phyloP scores from a whole-genome alignment of 2,888 invertebrate species.

The Tortrix viridana region DNA sequence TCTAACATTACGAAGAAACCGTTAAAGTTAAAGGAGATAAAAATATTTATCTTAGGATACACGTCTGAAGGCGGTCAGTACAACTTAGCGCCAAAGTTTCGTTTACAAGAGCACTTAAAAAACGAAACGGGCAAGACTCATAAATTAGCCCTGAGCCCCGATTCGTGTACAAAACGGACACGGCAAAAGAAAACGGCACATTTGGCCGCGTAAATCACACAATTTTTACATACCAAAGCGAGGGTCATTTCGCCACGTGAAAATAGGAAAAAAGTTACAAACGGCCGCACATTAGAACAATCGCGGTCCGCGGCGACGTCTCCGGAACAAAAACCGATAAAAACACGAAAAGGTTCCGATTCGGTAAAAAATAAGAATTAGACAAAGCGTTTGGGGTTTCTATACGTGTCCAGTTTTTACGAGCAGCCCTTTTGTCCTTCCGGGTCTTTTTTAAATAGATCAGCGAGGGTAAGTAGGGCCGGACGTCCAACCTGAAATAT shows the following conservation, averaged over 20 bases:
- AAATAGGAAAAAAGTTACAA: slow-evolving; percentile 78
- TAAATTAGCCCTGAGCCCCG: slow-evolving; percentile 36
- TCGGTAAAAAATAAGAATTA: slow-evolving; percentile 84
- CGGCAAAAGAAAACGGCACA: slow-evolving; percentile 51
- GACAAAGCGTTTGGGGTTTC: slow-evolving; percentile 78
- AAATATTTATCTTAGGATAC: too few species aligned
- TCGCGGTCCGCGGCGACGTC: slow-evolving; percentile 69
- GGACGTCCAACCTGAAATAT: slow-evolving; percentile 81
- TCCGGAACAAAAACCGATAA: slow-evolving; percentile 84
- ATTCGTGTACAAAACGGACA: slow-evolving; percentile 40
- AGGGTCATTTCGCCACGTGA: slow-evolving; percentile 63
- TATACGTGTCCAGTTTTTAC: slow-evolving; percentile 82
- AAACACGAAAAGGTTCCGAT: slow-evolving; percentile 81
- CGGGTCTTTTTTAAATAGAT: slow-evolving; percentile 84
- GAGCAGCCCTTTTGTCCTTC: slow-evolving; percentile 82
- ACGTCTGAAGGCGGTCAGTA: too few species aligned
- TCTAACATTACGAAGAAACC: too few species aligned
- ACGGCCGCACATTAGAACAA: slow-evolving; percentile 80
- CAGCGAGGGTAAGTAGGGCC: slow-evolving; percentile 80
- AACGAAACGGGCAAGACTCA: slow-evolving; percentile 38
- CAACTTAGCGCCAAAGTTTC: background rate
- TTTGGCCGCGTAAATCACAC: slow-evolving; percentile 60
- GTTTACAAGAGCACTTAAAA: slow-evolving; percentile 19
- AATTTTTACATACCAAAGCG: slow-evolving; percentile 67
- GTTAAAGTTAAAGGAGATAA: too few species aligned